These are phyloP conservation scores for Etheostoma perlongum DNA, from an alignment of 2,797 vertebrate genomes.

Conservation along the genomic window DNA sequence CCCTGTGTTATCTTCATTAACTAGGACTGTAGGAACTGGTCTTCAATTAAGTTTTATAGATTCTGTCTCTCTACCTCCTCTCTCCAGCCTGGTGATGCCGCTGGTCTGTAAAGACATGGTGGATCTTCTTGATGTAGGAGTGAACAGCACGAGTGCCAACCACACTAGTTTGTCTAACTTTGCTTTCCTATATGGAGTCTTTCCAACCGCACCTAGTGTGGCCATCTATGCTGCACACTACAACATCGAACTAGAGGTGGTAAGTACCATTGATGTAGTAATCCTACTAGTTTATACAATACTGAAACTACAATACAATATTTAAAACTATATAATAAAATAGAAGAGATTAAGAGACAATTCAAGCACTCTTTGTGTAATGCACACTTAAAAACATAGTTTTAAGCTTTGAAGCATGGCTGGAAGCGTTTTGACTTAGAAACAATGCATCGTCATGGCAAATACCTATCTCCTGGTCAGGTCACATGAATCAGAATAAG, in stretches of 20 bases:
- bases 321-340: neutral
- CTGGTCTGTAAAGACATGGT: slow-evolving; percentile 97
- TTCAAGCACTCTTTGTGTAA: neutral
- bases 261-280: slow-evolving; percentile 73
- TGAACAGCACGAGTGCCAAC: slow-evolving; percentile 85
- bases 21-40: neutral
- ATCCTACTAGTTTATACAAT: neutral
- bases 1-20: neutral
- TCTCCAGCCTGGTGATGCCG: slow-evolving; percentile 91
- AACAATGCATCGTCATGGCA: neutral
- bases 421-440: neutral
- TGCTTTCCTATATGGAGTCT: slow-evolving; percentile 97
- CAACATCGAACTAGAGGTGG: slow-evolving; percentile 98
- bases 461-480: neutral
- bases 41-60: neutral
- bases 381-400: neutral
- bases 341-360: neutral
- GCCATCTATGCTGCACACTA: slow-evolving; percentile 97
- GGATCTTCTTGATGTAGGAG: slow-evolving; percentile 90
- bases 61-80: neutral
- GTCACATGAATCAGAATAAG: slow-evolving; percentile 11
- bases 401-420: neutral
- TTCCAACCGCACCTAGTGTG: slow-evolving; percentile 96
- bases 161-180: slow-evolving; percentile 97
- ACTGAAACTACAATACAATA: neutral